Base-by-base conservation (phyloP, 1,140 invertebrate genomes). In the Ladona fulva region DNA sequence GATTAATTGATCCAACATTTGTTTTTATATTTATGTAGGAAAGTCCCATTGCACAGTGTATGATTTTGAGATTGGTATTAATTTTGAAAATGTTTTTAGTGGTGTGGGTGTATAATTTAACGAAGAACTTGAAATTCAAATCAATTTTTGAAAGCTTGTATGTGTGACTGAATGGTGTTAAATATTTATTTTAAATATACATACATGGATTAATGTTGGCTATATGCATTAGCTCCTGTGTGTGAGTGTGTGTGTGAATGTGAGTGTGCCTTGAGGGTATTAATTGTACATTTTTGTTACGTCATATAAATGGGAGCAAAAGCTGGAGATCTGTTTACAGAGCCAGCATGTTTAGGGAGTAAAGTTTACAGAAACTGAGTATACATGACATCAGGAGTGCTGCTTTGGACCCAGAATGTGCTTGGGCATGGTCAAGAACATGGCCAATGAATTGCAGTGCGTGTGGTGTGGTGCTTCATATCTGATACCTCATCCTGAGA, bases 111-210 rank as follows among this genome's bases (percentile, higher is more conserved):
- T 66, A 66, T 66, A 66, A 66, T 22, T 66, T 66, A 66, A 66
- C n/a, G 52, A 66, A 19, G 52, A 12, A 66, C 52, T 19, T 66
- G 52, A 66, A 22, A 66, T 66, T 66, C 52, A 66, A 66, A 66
- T 66, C 52, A 66, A 66, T 66, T 66, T 66, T 66, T 66, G 52
- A 66, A 66, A 66, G 52, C 52, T 66, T 66, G 52, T 66, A 66
- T 66, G 52, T 66, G 52, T 66, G 52, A 66, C 52, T 66, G 52
- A 66, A 66, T 66, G 52, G 52, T 66, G 52, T 66, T 66, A 66
- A 66, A 66, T 66, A 66, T 66, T 66, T 66, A 66, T 66, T 66
- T 66, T 66, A 66, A 66, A 66, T 66, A 66, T 66, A 66, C 52
- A 66, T 66, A 66, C 52, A 66, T 66, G 52, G 52, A 66, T 66